Percentiles rank a stretch among this genome's conserved stretches.
Conservation (phyloP, 2,113 vertebrate species). For the Takifugu flavidus region DNA sequence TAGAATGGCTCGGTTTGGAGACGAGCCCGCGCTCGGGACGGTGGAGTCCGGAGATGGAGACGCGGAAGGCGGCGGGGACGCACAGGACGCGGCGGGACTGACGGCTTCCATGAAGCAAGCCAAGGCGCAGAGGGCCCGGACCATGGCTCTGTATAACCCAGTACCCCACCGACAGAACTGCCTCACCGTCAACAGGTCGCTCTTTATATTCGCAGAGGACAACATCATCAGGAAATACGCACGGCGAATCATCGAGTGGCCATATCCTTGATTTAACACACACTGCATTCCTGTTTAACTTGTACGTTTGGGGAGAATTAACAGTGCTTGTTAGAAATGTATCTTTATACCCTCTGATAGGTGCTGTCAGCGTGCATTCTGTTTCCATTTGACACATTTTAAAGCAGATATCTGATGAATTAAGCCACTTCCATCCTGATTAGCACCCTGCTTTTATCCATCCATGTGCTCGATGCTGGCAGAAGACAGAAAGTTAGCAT, state of each 20-base stretch:
- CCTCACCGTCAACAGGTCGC: constrained; percentile 97
- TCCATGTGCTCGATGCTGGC: constrained; percentile 31
- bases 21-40: constrained; percentile 82
- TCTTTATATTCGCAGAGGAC: constrained; percentile 96
- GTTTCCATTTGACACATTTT: neutral
- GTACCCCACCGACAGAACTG: constrained; percentile 94
- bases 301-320: constrained; percentile 50
- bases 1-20: constrained; percentile 97
- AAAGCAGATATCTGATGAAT: neutral
- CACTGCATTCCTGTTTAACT: neutral
- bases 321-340: constrained; percentile 30
- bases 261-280: constrained; percentile 87
- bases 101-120: constrained; percentile 89
- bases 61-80: constrained; percentile 82
- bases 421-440: neutral
- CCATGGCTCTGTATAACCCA: constrained; percentile 98
- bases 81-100: constrained; percentile 74
- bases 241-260: constrained; percentile 95
- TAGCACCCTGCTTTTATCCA: constrained; percentile 12
- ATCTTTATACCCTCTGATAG: too few relatives aligned
- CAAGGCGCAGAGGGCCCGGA: constrained; percentile 94
- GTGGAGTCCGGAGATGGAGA: constrained; percentile 85
- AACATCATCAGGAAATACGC: constrained; percentile 95
- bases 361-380: too few relatives aligned
- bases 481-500: constrained; percentile 49